Percentiles rank a stretch among this genome's conserved stretches.
Conservation (phyloP, 2,113 vertebrate species). For the Platichthys stellatus region DNA sequence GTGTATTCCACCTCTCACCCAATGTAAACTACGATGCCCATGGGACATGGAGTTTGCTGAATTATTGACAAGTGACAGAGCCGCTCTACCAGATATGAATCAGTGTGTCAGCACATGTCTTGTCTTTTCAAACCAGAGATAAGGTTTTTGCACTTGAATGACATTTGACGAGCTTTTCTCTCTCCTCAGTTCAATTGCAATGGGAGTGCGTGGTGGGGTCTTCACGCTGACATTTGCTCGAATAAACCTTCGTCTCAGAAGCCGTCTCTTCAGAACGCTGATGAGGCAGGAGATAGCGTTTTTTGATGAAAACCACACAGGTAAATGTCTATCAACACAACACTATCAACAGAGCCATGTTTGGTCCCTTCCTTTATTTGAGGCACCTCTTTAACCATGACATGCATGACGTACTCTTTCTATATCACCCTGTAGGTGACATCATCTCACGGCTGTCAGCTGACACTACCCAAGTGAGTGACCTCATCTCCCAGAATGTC, state of each 20-base stretch:
- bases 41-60: not conserved
- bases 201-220: conserved; percentile 92
- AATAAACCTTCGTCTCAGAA: conserved; percentile 92
- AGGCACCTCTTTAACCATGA: not conserved
- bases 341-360: not conserved
- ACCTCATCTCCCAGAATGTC: conserved; percentile 95
- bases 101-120: too few species aligned
- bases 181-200: conserved; percentile 89
- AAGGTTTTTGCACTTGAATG: too few species aligned
- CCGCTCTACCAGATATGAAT: not conserved
- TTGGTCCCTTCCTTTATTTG: not conserved
- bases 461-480: conserved; percentile 95
- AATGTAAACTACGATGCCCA: too few species aligned
- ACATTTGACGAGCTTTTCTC: conserved; percentile 23
- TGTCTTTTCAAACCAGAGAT: too few species aligned
- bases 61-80: not conserved
- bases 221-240: conserved; percentile 92
- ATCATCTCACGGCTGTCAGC: conserved; percentile 95
- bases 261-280: conserved; percentile 91
- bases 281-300: conserved; percentile 94
- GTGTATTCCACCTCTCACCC: too few species aligned
- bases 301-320: conserved; percentile 96
- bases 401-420: not conserved
- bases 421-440: conserved; percentile 83
- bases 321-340: conserved; percentile 70